phyloP scores from a whole-genome alignment of 2,888 invertebrate species.

The Vesta saturnalis region DNA sequence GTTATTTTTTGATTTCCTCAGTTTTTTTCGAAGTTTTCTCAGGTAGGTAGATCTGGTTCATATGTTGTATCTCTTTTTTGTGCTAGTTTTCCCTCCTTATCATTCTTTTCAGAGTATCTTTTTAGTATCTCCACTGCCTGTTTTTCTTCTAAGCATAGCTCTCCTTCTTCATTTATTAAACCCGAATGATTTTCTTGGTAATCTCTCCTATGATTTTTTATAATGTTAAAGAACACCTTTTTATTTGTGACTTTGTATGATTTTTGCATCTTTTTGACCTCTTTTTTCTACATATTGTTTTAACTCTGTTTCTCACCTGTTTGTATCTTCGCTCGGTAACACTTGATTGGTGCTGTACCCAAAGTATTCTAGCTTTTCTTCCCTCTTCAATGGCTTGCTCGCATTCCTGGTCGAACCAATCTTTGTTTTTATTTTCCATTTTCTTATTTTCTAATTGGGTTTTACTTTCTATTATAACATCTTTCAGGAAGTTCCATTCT shows the following conservation, averaged over 20 bases:
- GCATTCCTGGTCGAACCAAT: too few relatives aligned
- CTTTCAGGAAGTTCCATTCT: too few relatives aligned
- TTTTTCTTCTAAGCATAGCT: not conserved
- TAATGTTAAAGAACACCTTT: not conserved
- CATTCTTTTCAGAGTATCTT: too few relatives aligned
- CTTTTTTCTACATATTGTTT: not conserved
- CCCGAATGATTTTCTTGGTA: too few relatives aligned
- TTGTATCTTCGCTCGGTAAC: not conserved
- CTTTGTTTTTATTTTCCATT: too few relatives aligned
- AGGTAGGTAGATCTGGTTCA: not conserved
- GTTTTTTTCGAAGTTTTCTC: not conserved
- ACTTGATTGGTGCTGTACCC: not conserved
- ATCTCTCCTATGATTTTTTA: not conserved
- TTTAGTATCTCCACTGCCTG: too few relatives aligned
- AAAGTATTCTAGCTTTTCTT: not conserved
- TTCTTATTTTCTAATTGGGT: too few relatives aligned
- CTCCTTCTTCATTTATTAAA: not conserved
- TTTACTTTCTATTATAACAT: too few relatives aligned
- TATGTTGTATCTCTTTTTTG: too few relatives aligned
- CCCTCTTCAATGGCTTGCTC: too few relatives aligned
- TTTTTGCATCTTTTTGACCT: not conserved
- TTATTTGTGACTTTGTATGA: not conserved
- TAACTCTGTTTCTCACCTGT: not conserved
- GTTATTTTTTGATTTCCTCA: not conserved
- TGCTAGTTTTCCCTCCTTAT: too few relatives aligned